These are phyloP conservation scores for Seira sanloemensis DNA, from an alignment of 2,888 invertebrate genomes.

Conservation along the genomic window DNA sequence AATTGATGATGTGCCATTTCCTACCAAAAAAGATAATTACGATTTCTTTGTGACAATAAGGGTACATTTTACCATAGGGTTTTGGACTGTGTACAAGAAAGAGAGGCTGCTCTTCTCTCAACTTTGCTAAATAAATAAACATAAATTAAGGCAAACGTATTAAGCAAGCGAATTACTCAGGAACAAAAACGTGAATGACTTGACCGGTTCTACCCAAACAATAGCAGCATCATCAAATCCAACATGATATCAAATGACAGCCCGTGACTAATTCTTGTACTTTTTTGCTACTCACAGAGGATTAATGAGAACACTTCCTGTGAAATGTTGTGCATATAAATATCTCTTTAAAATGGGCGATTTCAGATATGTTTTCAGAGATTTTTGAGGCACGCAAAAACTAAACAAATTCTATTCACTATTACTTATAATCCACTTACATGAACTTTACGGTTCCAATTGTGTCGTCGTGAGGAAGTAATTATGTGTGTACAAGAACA, in stretches of 20 bases:
- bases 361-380: slow-evolving; percentile 13
- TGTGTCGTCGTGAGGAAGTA: slow-evolving; percentile 26
- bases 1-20: slow-evolving; percentile 52
- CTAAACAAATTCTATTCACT: no score
- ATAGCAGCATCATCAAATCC: slow-evolving; percentile 2
- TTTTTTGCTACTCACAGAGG: not conserved
- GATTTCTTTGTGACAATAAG: slow-evolving; percentile 17
- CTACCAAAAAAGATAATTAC: slow-evolving; percentile 3
- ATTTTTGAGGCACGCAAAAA: not conserved
- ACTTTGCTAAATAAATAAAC: slow-evolving; percentile 11
- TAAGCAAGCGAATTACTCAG: slow-evolving; percentile 50
- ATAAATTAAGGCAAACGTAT: slow-evolving; percentile 32
- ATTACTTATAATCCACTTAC: not conserved
- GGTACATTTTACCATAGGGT: not conserved
- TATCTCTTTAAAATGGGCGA: slow-evolving; percentile 22
- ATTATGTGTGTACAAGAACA: slow-evolving; percentile 2
- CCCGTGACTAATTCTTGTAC: slow-evolving; percentile 20
- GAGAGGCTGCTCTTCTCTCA: not conserved
- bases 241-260: slow-evolving; percentile 20
- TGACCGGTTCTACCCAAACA: slow-evolving; percentile 36
- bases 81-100: not conserved
- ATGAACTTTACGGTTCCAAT: slow-evolving; percentile 13
- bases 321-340: slow-evolving; percentile 25
- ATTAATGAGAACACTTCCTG: slow-evolving; percentile 35
- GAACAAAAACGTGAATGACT: slow-evolving; percentile 42